Conservation (phyloP, 2,113 vertebrate species). For the Gymnogyps californianus region DNA sequence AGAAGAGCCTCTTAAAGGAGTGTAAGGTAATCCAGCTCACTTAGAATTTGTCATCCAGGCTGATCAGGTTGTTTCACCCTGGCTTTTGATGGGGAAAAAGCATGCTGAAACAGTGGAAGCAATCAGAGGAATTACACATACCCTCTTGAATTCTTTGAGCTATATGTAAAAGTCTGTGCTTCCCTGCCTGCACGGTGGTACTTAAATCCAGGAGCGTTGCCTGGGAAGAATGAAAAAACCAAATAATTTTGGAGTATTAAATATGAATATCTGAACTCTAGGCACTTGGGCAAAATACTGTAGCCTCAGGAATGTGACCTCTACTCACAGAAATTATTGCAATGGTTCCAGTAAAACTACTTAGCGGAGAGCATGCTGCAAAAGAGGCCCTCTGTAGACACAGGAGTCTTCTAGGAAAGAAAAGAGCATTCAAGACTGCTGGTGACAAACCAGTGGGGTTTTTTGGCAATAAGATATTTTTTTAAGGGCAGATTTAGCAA, state of each 20-base stretch:
- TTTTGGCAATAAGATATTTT: not conserved
- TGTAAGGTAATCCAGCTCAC: rapidly evolving
- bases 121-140: not conserved
- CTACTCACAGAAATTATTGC: not conserved
- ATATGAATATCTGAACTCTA: not conserved
- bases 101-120: rapidly evolving
- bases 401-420: not conserved
- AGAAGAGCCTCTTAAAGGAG: not conserved
- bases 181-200: not conserved
- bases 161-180: rapidly evolving
- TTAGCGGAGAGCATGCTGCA: rapidly evolving
- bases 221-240: not conserved
- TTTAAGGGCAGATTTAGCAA: not conserved
- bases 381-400: not conserved
- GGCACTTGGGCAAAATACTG: not conserved
- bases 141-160: not conserved
- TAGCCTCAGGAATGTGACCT: not conserved
- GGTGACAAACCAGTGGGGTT: rapidly evolving
- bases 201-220: not conserved
- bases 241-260: not conserved
- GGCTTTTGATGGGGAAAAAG: not conserved
- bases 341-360: not conserved
- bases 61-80: not conserved
- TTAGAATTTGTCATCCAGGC: not conserved
- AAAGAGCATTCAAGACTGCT: not conserved